These are phyloP conservation scores for Montipora cactus DNA, from an alignment of 64 coral and sea anemone species.

Conservation along the genomic window DNA sequence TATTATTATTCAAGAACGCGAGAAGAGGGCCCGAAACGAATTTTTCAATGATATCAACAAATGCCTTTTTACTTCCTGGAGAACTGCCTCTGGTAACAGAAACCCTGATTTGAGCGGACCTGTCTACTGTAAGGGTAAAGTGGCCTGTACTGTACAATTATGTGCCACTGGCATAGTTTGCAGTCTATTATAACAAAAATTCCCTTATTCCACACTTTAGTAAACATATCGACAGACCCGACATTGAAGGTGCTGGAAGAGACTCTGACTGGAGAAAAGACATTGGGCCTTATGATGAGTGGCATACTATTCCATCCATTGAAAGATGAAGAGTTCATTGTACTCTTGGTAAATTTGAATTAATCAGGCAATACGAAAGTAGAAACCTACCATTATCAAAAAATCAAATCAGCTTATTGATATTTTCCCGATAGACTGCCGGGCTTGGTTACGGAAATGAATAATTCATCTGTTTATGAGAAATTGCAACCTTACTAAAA, in stretches of 20 bases:
- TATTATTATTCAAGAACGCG: background rate
- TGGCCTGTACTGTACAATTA: background rate
- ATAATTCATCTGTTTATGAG: no score
- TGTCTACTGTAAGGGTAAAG: background rate
- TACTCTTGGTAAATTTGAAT: no score
- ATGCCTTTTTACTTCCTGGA: conserved; percentile 39
- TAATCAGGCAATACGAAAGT: no score
- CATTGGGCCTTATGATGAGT: background rate
- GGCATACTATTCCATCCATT: no score
- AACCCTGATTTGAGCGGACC: background rate
- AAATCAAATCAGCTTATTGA: no score
- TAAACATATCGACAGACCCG: background rate
- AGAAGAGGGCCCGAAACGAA: background rate
- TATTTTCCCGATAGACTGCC: no score
- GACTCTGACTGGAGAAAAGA: conserved; percentile 27
- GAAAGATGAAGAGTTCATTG: no score
- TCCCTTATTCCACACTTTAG: conserved; percentile 21
- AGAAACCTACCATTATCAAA: no score
- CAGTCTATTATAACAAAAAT: conserved; percentile 29
- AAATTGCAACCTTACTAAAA: no score
- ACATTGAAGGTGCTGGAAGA: conserved; percentile 27
- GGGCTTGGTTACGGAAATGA: no score
- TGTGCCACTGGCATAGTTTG: conserved; percentile 25
- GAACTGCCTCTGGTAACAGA: conserved; percentile 23
- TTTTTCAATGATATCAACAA: conserved; percentile 62